Evolutionary conservation across 2,113 vertebrate genomes (phyloP).

Genomic region (Nanorana parkeri): DNA sequence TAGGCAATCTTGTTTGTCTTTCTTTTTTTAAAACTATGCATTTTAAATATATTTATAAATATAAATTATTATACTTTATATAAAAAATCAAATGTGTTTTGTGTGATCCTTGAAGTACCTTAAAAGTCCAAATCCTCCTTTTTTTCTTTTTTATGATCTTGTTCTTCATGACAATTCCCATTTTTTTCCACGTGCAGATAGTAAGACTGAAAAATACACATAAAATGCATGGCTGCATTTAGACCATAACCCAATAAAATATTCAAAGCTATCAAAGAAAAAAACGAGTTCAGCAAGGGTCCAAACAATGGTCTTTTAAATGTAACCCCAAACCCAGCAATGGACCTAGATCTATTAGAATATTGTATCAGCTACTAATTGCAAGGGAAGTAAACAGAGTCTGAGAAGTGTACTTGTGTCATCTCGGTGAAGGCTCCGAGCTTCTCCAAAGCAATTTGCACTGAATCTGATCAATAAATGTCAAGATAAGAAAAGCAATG

Average conservation of each 20-base stretch:
- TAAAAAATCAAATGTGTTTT: too few species aligned
- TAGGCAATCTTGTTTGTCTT: too few species aligned
- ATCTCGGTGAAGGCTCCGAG: constrained; percentile 35
- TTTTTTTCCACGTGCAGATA: too few species aligned
- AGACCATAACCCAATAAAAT: not conserved
- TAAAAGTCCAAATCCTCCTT: too few species aligned
- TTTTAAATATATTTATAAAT: too few species aligned
- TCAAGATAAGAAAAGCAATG: constrained; percentile 57
- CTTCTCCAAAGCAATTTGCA: constrained; percentile 52
- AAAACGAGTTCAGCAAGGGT: not conserved
- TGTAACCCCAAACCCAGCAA: not conserved
- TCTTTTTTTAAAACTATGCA: too few species aligned
- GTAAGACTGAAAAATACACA: too few species aligned
- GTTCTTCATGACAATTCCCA: too few species aligned
- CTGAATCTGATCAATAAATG: constrained; percentile 57
- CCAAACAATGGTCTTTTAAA: not conserved
- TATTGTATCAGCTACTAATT: constrained; percentile 51
- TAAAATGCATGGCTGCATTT: not conserved
- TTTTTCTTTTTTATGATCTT: too few species aligned
- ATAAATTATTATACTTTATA: too few species aligned
- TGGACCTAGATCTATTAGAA: constrained; percentile 34
- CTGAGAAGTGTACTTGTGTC: constrained; percentile 23
- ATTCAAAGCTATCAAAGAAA: not conserved
- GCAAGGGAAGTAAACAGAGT: constrained; percentile 23
- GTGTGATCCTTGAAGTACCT: too few species aligned